phyloP scores from a whole-genome alignment of 2,888 invertebrate species.

The Harpalus rubripes region DNA sequence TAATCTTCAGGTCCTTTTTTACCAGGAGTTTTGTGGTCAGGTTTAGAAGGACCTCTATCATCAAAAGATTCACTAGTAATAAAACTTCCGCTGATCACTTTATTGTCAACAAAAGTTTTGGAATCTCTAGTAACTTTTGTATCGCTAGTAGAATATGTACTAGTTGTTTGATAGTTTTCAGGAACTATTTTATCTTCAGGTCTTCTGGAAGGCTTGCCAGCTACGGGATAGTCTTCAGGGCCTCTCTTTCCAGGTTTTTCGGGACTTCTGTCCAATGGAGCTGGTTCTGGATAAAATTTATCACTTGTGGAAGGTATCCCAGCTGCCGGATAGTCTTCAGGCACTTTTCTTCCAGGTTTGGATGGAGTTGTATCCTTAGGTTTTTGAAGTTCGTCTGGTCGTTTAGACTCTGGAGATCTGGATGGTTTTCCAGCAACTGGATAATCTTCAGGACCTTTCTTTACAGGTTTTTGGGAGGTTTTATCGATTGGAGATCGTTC shows the following conservation, averaged over 20 bases:
- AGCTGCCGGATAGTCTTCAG: conserved; percentile 11
- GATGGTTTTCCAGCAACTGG: conserved; percentile 22
- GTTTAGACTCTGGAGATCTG: not conserved
- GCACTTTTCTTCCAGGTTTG: not conserved
- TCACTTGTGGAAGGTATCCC: not conserved
- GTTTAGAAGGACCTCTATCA: not conserved
- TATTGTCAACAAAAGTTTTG: conserved; percentile 71
- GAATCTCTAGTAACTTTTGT: conserved; percentile 72
- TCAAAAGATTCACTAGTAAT: conserved; percentile 65
- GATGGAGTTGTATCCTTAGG: not conserved
- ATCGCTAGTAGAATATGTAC: conserved; percentile 70
- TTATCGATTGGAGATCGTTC: conserved; percentile 14
- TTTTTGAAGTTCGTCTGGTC: conserved; percentile 68
- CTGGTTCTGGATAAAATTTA: not conserved
- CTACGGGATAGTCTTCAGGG: not conserved
- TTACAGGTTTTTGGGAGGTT: not conserved
- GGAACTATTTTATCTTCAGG: conserved; percentile 78
- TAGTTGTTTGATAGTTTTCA: conserved; percentile 71
- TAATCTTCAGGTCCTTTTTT: conserved; percentile 25
- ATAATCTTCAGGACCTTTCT: conserved; percentile 31
- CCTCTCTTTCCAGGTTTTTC: not conserved
- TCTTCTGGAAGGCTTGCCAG: conserved; percentile 71
- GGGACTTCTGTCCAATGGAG: not conserved
- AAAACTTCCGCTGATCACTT: conserved; percentile 72
- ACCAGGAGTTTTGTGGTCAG: not conserved